Conservation (phyloP, 2,113 vertebrate genomes). For the Microtus pennsylvanicus region DNA sequence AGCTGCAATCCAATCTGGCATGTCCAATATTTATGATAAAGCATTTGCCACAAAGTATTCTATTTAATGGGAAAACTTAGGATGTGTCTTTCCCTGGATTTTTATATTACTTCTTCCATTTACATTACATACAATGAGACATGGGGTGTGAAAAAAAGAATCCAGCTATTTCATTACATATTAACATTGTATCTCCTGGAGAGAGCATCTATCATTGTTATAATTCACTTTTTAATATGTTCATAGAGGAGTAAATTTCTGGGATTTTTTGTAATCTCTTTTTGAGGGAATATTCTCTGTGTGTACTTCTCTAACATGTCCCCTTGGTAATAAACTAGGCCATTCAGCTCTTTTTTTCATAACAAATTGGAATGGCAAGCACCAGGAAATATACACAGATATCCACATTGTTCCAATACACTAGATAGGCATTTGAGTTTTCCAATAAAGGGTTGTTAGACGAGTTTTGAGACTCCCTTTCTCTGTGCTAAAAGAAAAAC, state of each 20-base stretch:
- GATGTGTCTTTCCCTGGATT: neutral
- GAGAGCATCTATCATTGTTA: neutral
- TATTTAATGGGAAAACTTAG: constrained; percentile 18
- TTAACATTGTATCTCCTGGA: neutral
- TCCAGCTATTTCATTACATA: neutral
- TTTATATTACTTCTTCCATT: neutral
- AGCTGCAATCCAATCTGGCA: constrained; percentile 20
- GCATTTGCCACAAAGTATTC: neutral
- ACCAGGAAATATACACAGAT: neutral
- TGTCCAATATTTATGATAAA: constrained; percentile 43
- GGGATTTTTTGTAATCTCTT: neutral
- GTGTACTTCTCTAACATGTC: neutral
- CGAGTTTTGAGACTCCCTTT: neutral
- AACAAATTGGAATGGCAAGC: neutral
- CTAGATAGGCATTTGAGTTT: neutral
- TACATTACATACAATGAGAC: neutral
- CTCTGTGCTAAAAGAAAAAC: neutral
- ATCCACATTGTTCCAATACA: neutral
- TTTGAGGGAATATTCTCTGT: neutral
- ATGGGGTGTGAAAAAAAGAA: neutral
- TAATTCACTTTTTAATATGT: neutral
- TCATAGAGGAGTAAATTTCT: neutral
- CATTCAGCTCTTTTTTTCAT: neutral
- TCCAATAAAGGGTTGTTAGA: neutral
- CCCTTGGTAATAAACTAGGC: neutral